Base-by-base conservation (phyloP, 1,140 invertebrate species). In the Leptopilina clavipes region DNA sequence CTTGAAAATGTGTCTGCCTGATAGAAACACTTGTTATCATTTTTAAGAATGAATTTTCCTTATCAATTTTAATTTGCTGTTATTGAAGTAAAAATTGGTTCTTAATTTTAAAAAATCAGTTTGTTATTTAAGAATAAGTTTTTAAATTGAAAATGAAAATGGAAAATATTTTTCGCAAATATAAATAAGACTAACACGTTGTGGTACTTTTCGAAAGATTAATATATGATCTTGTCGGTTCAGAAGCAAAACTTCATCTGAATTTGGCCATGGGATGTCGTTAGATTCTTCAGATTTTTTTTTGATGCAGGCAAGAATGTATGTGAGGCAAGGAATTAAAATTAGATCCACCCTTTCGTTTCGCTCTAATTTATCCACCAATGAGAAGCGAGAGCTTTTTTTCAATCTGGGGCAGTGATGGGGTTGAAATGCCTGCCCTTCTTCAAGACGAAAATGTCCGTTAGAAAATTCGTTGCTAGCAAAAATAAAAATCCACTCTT, bases 351-450 rank as follows among this genome's bases (percentile, higher is more conserved):
- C 84, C 84, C 85, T 84, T 86, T 65, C 45, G 74, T 71, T 19
- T 70, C 82, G 86, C 82, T 87, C 87, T 74, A 87, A 80, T 86
- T 86, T 85, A 85, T 82, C 77, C 75, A 71, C 87, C 86, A 87
- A 88, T 87, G 70, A 76, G 76, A 79, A 52, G 12, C 48, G 25
- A 11, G 75, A 75, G 44, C 48, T 79, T 71, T 71, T 76, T 75
- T 72, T 40, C 45, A 82, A 86, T 84, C 81, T 83, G 76, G 84
- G 78, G 77, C 82, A 82, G 73, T 45, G 70, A 80, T 79, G 78
- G 83, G 80, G 80, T 81, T 79, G 56, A 8, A 37, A 71, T 81
- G 45, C 80, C 81, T 80, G 76, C 84, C 81, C 83, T 81, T 81
- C 25, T 31, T 43, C 6, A 37, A 70, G 25, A 75, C 48, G 74